phyloP scores from a whole-genome alignment of 2,797 vertebrate genomes.

The Catostomus latipinnis region DNA sequence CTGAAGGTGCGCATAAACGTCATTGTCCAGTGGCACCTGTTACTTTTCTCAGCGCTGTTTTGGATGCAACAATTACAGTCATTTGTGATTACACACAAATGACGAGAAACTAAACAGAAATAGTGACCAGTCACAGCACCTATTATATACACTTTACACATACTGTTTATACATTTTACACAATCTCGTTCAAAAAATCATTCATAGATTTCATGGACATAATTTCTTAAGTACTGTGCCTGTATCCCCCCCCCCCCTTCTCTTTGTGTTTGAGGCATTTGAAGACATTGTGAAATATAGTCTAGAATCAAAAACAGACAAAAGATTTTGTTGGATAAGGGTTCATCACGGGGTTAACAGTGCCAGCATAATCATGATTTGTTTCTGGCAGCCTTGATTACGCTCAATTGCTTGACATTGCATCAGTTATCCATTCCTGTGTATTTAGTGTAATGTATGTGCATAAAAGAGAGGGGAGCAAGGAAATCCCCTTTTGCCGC shows the following conservation, averaged over 20 bases:
- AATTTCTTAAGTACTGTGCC: neutral
- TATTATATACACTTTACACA: no score
- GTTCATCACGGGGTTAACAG: slow-evolving; percentile 36
- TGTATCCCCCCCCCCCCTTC: no score
- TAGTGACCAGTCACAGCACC: no score
- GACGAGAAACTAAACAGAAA: no score
- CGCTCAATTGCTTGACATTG: slow-evolving; percentile 59
- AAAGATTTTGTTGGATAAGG: slow-evolving; percentile 42
- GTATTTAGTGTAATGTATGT: slow-evolving; percentile 31
- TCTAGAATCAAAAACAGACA: slow-evolving; percentile 7
- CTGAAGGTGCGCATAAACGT: no score
- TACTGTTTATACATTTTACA: no score
- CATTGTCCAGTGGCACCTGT: no score
- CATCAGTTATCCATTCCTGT: slow-evolving; percentile 58
- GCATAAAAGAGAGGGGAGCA: slow-evolving; percentile 37
- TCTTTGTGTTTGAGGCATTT: slow-evolving; percentile 26
- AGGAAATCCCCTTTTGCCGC: slow-evolving; percentile 60
- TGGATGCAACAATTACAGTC: no score
- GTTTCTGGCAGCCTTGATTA: slow-evolving; percentile 53
- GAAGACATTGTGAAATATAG: slow-evolving; percentile 2
- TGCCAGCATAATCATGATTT: slow-evolving; percentile 43
- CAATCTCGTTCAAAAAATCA: neutral
- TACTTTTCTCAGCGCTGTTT: no score
- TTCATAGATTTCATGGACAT: neutral
- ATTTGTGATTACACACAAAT: no score